Evolutionary conservation across 2,888 invertebrate genomes (phyloP).

Genomic region (Eudasyphora cyanicolor): DNA sequence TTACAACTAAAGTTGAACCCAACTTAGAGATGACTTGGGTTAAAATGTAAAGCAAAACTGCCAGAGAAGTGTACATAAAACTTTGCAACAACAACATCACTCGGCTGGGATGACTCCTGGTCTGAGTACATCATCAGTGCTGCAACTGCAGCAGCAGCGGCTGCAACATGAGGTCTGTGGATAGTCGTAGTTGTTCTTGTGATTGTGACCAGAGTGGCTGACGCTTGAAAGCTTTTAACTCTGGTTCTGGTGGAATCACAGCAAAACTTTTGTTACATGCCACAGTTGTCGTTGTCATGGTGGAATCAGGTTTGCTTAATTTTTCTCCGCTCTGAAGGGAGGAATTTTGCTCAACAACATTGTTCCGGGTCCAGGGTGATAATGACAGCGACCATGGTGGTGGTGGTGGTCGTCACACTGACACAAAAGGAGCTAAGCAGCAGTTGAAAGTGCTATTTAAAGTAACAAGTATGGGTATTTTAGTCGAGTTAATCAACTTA

Average conservation of each 20-base stretch:
- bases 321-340: not conserved
- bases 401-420: not conserved
- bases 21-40: slow-evolving; percentile 51
- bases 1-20: slow-evolving; percentile 54
- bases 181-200: not conserved
- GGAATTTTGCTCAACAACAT: not conserved
- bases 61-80: not conserved
- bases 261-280: slow-evolving; percentile 13
- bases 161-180: slow-evolving; percentile 14
- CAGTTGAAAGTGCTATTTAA: not conserved
- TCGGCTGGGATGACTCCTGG: not conserved
- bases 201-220: not conserved
- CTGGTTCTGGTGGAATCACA: slow-evolving; percentile 13
- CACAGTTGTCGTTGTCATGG: slow-evolving; percentile 18
- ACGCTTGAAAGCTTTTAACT: slow-evolving; percentile 21
- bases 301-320: slow-evolving; percentile 15
- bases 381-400: not conserved
- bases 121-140: slow-evolving; percentile 24
- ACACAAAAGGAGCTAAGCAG: not conserved
- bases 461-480: not conserved
- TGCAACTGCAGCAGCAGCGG: no score
- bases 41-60: slow-evolving; percentile 52
- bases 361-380: not conserved
- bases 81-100: slow-evolving; percentile 39
- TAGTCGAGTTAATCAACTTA: no score